Evolutionary conservation across 2,113 vertebrate species (phyloP).

Genomic region (Eonycteris spelaea): DNA sequence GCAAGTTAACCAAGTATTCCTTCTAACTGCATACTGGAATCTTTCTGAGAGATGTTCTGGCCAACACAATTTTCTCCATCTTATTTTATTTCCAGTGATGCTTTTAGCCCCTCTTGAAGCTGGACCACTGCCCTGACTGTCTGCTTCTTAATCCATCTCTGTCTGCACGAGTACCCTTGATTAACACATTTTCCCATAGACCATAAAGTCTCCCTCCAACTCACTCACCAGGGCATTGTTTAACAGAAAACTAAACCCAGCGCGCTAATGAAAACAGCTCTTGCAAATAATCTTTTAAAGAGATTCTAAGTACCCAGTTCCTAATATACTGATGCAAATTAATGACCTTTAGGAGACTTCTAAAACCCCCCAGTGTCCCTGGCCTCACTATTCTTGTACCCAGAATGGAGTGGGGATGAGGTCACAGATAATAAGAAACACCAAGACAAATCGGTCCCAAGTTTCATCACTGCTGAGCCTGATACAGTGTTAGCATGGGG

Average conservation of each 20-base stretch:
- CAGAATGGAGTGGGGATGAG: not conserved
- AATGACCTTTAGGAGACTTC: not conserved
- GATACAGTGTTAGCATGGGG: not conserved
- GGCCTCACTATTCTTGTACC: not conserved
- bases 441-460: not conserved
- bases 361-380: not conserved
- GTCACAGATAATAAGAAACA: not conserved
- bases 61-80: not conserved
- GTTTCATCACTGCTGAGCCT: not conserved
- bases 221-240: not conserved
- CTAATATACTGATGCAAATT: conserved; percentile 35
- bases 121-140: not conserved
- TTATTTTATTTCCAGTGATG: conserved; percentile 1
- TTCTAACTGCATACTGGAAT: not conserved
- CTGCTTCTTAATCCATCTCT: not conserved
- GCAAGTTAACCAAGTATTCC: not conserved
- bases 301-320: conserved; percentile 6
- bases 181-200: not conserved
- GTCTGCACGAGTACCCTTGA: not conserved
- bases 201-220: conserved; percentile 21
- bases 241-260: conserved; percentile 46
- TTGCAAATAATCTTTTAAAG: conserved; percentile 55
- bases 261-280: conserved; percentile 27
- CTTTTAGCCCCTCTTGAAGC: not conserved
- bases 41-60: not conserved